Evolutionary conservation across 2,113 vertebrate species (phyloP), one percentile per base, ranked within the genome.

Genomic region (Triplophysa siluroides): DNA sequence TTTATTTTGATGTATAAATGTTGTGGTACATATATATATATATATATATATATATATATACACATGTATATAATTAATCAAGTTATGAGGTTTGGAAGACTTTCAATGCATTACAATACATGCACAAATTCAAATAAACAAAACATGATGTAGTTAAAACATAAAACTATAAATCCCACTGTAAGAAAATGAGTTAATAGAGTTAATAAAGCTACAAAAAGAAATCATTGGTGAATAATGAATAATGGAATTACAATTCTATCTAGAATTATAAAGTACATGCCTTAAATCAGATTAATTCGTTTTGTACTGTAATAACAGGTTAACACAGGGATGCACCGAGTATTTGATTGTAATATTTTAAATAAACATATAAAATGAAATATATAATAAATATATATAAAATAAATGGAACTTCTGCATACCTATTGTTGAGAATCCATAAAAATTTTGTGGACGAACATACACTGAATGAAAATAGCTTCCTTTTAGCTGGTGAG

Each of bases 361-460:
- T 83, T 85, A 85, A 87, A 85, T 38, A 38, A 38, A 38, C 33
- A 38, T 38, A 38, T 38, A 38, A 38, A 38, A 38, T 89, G 87
- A 54, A 41, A 29, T 62, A 70, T 33, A 23, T 47, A 63, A 21
- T 23, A 2, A 72, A 33, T 10, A 61, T 47, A 12, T 19, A 61
- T 70, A 5, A 21, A 78, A 67, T 11, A 52, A 78, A 79, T 56
- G 2, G 18, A 24, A 21, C 4, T 24, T 58, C 10, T 61, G 76
- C 67, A 71, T 80, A 80, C 68, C 78, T 63, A 79, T 23, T 12
- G 58, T 19, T 41, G 43, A 38, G 54, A 70, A 58, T 71, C 45
- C 66, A 50, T 54, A 33, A 38, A 60, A 52, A 64, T 43, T 71
- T 18, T 58, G 29, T 26, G 71, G 63, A 4, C 50, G 33, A 61